phyloP scores from a whole-genome alignment of 2,888 invertebrate genomes.

The Nyleta sp. region DNA sequence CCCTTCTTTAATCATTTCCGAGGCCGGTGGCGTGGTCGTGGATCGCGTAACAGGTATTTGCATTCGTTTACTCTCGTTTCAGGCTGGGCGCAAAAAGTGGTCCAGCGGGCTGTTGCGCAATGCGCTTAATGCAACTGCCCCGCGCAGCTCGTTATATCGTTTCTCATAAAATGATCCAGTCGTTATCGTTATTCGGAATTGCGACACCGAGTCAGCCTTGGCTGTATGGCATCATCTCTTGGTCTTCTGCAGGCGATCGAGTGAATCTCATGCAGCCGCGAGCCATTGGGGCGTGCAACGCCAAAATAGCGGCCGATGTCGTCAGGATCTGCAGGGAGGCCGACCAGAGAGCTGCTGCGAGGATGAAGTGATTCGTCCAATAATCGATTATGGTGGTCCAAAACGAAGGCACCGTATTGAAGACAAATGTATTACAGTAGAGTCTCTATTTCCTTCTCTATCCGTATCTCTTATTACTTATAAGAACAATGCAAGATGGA shows the following conservation, averaged over 20 bases:
- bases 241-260: slow-evolving; percentile 79
- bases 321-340: slow-evolving; percentile 84
- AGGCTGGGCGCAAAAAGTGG: slow-evolving; percentile 5
- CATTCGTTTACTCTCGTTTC: slow-evolving; percentile 2
- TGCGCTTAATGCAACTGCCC: slow-evolving; percentile 7
- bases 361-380: slow-evolving; percentile 23
- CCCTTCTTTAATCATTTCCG: slow-evolving; percentile 88
- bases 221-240: neutral
- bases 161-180: slow-evolving; percentile 14
- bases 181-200: slow-evolving; percentile 9
- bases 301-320: slow-evolving; percentile 83
- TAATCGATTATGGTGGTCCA: slow-evolving; percentile 6
- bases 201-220: slow-evolving; percentile 6
- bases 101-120: slow-evolving; percentile 17
- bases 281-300: slow-evolving; percentile 84
- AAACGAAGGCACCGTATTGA: no score
- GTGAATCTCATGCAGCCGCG: slow-evolving; percentile 86
- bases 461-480: no score
- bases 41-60: slow-evolving; percentile 82
- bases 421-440: no score
- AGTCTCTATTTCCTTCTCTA: no score
- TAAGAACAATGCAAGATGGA: no score
- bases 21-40: slow-evolving; percentile 90
- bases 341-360: slow-evolving; percentile 74
- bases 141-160: no score